Evolutionary conservation across 2,888 invertebrate genomes (phyloP), one percentile per base, ranked within the genome.

Genomic region (Entomobrya multifasciata): DNA sequence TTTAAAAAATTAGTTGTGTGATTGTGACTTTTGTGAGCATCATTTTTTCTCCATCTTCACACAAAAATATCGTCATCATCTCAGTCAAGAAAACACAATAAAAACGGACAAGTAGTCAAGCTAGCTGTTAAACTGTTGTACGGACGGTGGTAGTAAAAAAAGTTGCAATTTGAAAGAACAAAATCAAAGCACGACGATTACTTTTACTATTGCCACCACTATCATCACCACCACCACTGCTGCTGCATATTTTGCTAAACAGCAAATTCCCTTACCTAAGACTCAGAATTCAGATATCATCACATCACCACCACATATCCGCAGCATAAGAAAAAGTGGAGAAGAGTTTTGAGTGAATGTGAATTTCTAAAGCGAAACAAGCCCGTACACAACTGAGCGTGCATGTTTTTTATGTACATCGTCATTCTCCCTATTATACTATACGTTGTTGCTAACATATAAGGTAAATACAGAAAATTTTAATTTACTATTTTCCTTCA

Each of bases 301-400:
- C 74, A 27, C 74, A 74, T 17, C 15, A 52, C 15, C 65, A 65
- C 15, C 65, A n/a, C n/a, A n/a, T n/a, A 10, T 20, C 27, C 57
- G 57, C 25, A 22, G 52, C 55, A 80, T 80, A 67, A 67, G 70
- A 80, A 67, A 80, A 78, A 76, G 60, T 77, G 79, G 55, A 70
- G 55, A 72, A 74, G 74, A 74, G 72, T 74, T 41, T 60, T 60
- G 60, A 60, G 57, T 74, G 82, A 74, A 74, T 62, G 76, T 83
- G 74, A 60, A 67, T 60, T 62, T 70, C 41, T 82, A 60, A 70
- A 72, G 55, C 41, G 44, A 70, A 57, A 55, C 74, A 74, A 36
- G 8, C 36, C 36, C 36, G 36, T 36, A 36, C 36, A 36, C 36
- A 36, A 36, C 36, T 36, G 47, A 81, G 22, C 81, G 44, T 72